Evolutionary conservation across 2,888 invertebrate genomes (phyloP), one percentile per base, ranked within the genome.

Genomic region (Cosmopolites sordidus): DNA sequence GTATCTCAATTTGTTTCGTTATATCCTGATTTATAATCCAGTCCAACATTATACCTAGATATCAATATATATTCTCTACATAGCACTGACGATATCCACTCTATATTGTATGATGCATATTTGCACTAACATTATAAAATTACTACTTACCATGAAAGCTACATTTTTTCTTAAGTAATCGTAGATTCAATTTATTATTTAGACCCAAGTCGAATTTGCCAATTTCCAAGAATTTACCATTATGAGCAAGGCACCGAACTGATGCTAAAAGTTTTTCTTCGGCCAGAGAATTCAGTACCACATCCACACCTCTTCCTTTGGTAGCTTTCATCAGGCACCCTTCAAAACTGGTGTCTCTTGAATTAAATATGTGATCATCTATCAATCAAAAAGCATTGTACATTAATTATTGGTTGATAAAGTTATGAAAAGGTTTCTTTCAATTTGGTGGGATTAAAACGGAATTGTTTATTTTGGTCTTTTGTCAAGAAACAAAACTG

Each of bases 271-370:
- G 78, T 72, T 96, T 96, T 42, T 97, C 95, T 66, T 92, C 95
- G 0, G 95, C 84, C 39, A 98, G 75, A 0, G 94, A 95, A 72
- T 98, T 98, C 3, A 93, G 75, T 11, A 97, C 89, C 49, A 95
- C 75, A 67, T 98, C 92, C 0, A 98, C 96, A 37, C 96, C 95
- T 62, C 79, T 79, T 8, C 96, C 95, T 5, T 86, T 79, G 0
- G 96, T 96, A 64, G 83, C 81, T 39, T 77, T 78, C 62, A 86
- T 79, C 48, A 98, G 81, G 81, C 94, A 84, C 59, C 84, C 81
- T 71, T 96, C 96, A 71, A 98, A 98, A 0, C 86, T 83, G 0
- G 84, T 80, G 68, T 93, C 87, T 63, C 92, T 82, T 8, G 95
- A 92, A 72, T 92, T 64, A 2, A 62, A 59, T n/a, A 66, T 65